Evolutionary conservation across 23 tunicate genomes (phyloP), one percentile per base, ranked within the genome.

Genomic region (Trididemnum nubilum): DNA sequence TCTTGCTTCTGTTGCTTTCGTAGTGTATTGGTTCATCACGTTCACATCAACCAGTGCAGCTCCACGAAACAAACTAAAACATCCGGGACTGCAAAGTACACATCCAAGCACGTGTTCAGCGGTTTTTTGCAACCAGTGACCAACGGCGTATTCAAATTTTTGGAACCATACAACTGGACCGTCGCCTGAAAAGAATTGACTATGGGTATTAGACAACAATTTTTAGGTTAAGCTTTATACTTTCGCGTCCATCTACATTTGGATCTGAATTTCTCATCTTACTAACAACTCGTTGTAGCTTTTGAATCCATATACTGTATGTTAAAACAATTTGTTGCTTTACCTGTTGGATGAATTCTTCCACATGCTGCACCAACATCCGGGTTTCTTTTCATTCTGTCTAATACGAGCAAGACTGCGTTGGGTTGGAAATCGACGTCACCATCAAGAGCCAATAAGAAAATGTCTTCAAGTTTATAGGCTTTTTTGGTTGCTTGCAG

Each of bases 61-160:
- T 0, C 88, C 99, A 22, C 99, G 85, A 70, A 91, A 86, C 82
- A 96, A 21, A 51, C 97, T 91, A 82, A 96, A 96, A 80, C 99
- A 96, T 27, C 99, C 99, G 21, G 99, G 99, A 71, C 97, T 87
- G 69, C 99, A 96, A 38, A 96, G 77, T 2, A 96, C 99, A 91
- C 99, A 96, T 0, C 99, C 99, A 15, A 96, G 88, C 9, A 96
- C 99, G 75, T 96, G 99, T 77, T 96, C 99, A 9, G 99, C 90
- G 18, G 99, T 96, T 72, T 96, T 96, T 54, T 96, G 99, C 2
- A 96, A 87, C 97, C 97, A 96, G 86, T 96, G 99, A 15, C 99
- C 99, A 34, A 96, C 99, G 19, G 99, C 99, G 69, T 96, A 96
- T 54, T 96, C 99, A 64, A 96, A 96, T 70, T 93, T 91, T 77